Evolutionary conservation across 1,140 invertebrate species (phyloP).

Genomic region (Littorina saxatilis): DNA sequence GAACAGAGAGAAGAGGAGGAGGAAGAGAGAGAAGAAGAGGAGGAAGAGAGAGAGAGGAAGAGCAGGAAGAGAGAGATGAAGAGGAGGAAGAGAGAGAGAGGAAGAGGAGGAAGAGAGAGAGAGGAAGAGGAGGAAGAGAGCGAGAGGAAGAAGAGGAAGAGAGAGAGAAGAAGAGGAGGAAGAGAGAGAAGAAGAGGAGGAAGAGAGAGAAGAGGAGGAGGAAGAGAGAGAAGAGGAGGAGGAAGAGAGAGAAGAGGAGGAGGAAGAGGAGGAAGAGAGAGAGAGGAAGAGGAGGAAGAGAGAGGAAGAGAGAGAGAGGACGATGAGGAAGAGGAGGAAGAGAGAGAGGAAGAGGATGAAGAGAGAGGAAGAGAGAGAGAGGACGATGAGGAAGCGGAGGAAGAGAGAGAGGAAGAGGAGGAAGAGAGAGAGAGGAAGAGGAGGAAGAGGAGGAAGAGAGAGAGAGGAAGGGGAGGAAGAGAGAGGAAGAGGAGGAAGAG

Average conservation of each 20-base stretch:
- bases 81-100: not conserved
- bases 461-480: not conserved
- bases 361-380: not conserved
- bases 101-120: not conserved
- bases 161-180: not conserved
- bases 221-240: not conserved
- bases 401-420: not conserved
- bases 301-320: not conserved
- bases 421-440: not conserved
- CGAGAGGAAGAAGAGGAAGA: not conserved
- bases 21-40: not conserved
- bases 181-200: not conserved
- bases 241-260: not conserved
- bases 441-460: not conserved
- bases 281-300: not conserved
- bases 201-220: not conserved
- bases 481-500: not conserved
- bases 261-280: too few relatives aligned
- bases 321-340: not conserved
- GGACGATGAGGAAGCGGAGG: not conserved
- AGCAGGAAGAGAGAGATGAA: not conserved
- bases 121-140: conserved; percentile 11
- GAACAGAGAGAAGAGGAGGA: too few relatives aligned
- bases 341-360: not conserved
- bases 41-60: not conserved